phyloP scores from a whole-genome alignment of 2,113 vertebrate species.

The Ovis aries region ARS-UI_Ramb_v3.0 NC_056068.1:20035001-20035500 shows the following conservation, averaged over 20 bases:
- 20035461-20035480: slow-evolving; percentile 35
- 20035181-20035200: neutral
- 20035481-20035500: slow-evolving; percentile 2
- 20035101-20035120: slow-evolving; percentile 43
- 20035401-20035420: neutral
- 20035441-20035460: slow-evolving; percentile 62
- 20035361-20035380: fast-evolving
- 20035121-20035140: slow-evolving; percentile 22
- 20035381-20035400: neutral
- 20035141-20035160: neutral
- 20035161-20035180: neutral
- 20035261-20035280: neutral
- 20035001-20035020: slow-evolving; percentile 63
- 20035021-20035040: slow-evolving; percentile 82
- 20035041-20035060: neutral
- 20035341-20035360: neutral
- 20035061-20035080: slow-evolving; percentile 61
- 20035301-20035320: fast-evolving
- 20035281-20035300: fast-evolving
- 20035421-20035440: neutral
- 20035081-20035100: slow-evolving; percentile 52
- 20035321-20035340: neutral
- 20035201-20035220: neutral
- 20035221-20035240: neutral
- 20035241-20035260: neutral